A percentile compares a stretch with the other conserved stretches of the same genome.
phyloP scores from a whole-genome alignment of 2,113 vertebrate genomes.

The Chelonoidis abingdonii region DNA sequence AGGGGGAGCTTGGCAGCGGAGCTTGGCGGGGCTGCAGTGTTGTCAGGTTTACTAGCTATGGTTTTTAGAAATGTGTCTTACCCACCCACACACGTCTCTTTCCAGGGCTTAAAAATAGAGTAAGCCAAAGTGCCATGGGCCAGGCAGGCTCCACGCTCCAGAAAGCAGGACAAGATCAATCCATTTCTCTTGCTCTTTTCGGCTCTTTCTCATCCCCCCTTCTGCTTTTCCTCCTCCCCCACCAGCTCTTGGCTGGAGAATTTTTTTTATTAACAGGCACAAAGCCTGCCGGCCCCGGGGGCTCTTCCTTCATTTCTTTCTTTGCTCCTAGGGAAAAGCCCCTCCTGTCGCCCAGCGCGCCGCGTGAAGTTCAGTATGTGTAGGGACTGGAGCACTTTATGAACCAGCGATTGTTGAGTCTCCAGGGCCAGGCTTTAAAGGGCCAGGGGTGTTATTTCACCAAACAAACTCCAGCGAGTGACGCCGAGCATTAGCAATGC shows the following conservation, averaged over 20 bases:
- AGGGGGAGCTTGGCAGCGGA: rapidly evolving
- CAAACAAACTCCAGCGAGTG: conserved; percentile 77
- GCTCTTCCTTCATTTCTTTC: background rate
- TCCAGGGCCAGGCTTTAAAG: conserved; percentile 66
- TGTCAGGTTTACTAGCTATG: background rate
- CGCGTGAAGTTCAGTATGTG: conserved; percentile 37
- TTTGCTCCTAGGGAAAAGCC: background rate
- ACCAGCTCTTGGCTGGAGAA: background rate
- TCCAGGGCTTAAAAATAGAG: background rate
- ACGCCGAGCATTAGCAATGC: conserved; percentile 80
- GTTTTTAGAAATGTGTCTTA: background rate
- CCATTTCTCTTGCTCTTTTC: background rate
- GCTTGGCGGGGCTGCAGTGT: background rate
- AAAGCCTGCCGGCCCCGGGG: background rate
- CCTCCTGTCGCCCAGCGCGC: background rate
- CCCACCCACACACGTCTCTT: background rate
- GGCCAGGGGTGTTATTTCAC: conserved; percentile 86
- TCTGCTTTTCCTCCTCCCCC: background rate
- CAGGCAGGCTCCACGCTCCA: background rate
- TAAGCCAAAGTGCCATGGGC: background rate
- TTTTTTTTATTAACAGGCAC: background rate
- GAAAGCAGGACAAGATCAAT: background rate
- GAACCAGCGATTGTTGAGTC: conserved; percentile 77
- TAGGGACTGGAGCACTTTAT: conserved; percentile 6
- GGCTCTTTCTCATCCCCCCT: background rate